Evolutionary conservation across 2,888 invertebrate genomes (phyloP).

Genomic region (Neoascia interrupta): DNA sequence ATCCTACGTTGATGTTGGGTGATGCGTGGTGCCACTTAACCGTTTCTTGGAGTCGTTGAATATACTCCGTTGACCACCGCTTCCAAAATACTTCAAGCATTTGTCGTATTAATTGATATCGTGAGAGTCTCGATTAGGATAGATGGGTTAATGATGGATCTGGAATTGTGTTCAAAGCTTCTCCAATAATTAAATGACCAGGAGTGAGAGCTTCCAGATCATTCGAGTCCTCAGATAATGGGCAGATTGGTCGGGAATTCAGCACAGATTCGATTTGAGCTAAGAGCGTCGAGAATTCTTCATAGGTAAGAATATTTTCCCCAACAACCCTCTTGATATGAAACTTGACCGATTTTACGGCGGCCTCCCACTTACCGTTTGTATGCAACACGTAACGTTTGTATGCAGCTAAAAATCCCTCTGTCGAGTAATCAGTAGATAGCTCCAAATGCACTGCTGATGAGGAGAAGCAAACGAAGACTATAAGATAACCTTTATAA

Average conservation of each 20-base stretch:
- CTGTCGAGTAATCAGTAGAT: conserved; percentile 43
- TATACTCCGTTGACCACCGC: conserved; percentile 5
- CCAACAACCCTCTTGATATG: conserved; percentile 29
- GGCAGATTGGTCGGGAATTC: neutral
- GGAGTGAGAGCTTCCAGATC: conserved; percentile 45
- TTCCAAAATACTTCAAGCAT: conserved; percentile 5
- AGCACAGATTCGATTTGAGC: conserved; percentile 69
- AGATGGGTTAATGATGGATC: neutral
- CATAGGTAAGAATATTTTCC: conserved; percentile 22
- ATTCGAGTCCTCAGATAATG: conserved; percentile 48
- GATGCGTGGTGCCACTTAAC: conserved; percentile 3
- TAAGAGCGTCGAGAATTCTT: conserved; percentile 32
- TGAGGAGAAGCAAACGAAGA: conserved; percentile 71
- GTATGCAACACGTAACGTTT: conserved; percentile 70
- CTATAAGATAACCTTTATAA: conserved; percentile 70
- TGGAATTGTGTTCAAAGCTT: neutral
- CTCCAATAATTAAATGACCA: neutral
- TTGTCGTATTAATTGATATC: neutral
- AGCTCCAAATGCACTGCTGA: conserved; percentile 33
- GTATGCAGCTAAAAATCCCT: conserved; percentile 71
- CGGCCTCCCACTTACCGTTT: conserved; percentile 26
- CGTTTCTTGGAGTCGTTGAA: neutral
- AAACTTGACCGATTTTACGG: conserved; percentile 29
- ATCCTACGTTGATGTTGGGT: neutral
- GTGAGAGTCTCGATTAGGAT: neutral